These are phyloP conservation scores for Empidonax alnorum DNA, from an alignment of 2,113 vertebrate genomes.

Conservation along the genomic window DNA sequence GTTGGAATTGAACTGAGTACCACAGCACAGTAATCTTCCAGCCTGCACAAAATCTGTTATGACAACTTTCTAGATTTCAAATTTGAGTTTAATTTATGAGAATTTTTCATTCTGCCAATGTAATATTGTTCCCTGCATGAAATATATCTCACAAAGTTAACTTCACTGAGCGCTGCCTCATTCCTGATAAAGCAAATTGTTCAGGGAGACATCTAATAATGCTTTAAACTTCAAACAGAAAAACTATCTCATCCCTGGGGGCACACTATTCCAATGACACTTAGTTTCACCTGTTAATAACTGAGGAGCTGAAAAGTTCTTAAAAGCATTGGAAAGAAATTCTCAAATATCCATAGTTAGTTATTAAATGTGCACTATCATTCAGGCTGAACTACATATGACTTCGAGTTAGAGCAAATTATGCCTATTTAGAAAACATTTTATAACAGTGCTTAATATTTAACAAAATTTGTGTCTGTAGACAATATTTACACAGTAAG, in stretches of 20 bases:
- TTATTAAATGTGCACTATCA: not conserved
- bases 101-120: not conserved
- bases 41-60: not conserved
- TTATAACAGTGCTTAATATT: not conserved
- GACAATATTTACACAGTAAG: not conserved
- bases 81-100: not conserved
- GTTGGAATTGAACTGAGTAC: not conserved
- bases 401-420: not conserved
- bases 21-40: not conserved
- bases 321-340: conserved; percentile 36
- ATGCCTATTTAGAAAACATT: not conserved
- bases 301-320: not conserved
- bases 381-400: not conserved
- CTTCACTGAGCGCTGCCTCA: not conserved
- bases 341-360: not conserved
- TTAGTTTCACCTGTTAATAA: conserved; percentile 40
- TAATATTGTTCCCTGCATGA: not conserved
- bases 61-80: not conserved
- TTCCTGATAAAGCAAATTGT: not conserved
- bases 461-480: not conserved
- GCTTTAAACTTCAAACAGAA: conserved; percentile 19
- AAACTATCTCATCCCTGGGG: not conserved
- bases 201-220: not conserved
- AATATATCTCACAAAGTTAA: not conserved
- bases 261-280: not conserved